Conservation (phyloP, 2,797 vertebrate genomes). For the Gambusia yucatana region DNA sequence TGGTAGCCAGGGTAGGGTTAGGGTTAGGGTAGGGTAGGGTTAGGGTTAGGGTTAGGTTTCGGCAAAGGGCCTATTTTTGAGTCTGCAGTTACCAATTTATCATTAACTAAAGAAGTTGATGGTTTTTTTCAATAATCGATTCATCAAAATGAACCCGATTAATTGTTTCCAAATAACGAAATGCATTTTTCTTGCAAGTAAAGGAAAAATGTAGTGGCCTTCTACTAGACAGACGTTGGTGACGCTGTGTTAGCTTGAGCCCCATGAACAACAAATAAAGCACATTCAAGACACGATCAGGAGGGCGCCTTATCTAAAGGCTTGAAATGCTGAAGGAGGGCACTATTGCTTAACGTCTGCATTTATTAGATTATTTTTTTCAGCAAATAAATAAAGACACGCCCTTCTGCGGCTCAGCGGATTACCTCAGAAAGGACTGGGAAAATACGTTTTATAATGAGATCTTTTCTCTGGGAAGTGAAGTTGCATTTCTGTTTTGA, state of each 20-base stretch:
- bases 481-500: too few species aligned
- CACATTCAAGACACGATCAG: background rate
- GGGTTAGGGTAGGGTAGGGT: too few species aligned
- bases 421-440: background rate
- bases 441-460: background rate
- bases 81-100: too few species aligned
- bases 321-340: background rate
- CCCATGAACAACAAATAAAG: background rate
- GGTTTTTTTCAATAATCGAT: too few species aligned
- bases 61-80: too few species aligned
- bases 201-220: background rate
- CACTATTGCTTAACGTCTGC: background rate
- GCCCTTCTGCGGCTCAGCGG: background rate
- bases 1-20: background rate
- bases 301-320: background rate
- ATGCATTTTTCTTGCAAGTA: background rate
- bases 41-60: too few species aligned
- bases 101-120: too few species aligned
- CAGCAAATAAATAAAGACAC: background rate
- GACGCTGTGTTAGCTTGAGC: background rate
- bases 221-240: background rate
- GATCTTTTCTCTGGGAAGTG: too few species aligned
- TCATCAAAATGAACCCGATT: too few species aligned
- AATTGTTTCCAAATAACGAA: background rate
- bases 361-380: background rate